Evolutionary conservation across 2,113 vertebrate species (phyloP), one percentile per base, ranked within the genome.

Genomic region (Ciconia stormi): DNA sequence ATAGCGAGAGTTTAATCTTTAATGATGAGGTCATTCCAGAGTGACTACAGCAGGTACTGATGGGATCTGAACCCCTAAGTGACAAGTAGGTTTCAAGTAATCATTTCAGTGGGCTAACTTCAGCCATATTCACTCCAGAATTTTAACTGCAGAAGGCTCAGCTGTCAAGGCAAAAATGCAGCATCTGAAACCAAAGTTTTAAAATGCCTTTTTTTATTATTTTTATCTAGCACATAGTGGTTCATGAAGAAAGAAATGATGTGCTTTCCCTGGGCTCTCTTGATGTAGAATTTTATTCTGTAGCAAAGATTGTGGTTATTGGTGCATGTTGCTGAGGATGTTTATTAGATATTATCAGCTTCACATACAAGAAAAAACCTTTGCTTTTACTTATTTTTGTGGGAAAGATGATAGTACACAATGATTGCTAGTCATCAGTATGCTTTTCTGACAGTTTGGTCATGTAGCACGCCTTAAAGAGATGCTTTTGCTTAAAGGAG

Each of bases 331-430:
- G 56, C 61, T 92, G 63, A 81, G 40, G 34, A n/a, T 81, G 73
- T 58, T 86, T 69, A 47, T 95, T 89, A 87, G 65, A 58, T 78
- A 89, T 84, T 91, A 73, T 49, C 74, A 77, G 19, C 55, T 94
- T 95, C 62, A 90, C 85, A 88, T 83, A 86, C 0, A 4, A 58
- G 34, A 86, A 93, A 61, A 50, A 86, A 80, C 71, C 74, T 96
- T 94, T 93, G 82, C 82, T 93, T 44, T 50, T 82, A 30, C 63
- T 84, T 86, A 70, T 82, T 95, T 91, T 69, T 84, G 27, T 87
- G 46, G 52, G 52, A 7, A 79, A 95, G 79, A 92, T 46, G 42
- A 84, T 50, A 89, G 73, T 47, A 85, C 34, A 76, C 14, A 72
- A 15, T 56, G 40, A 87, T 55, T 89, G 87, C 52, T 67, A 52